Evolutionary conservation across 2,113 vertebrate genomes (phyloP), one percentile per base, ranked within the genome.

Genomic region (Pelecanus crispus): DNA sequence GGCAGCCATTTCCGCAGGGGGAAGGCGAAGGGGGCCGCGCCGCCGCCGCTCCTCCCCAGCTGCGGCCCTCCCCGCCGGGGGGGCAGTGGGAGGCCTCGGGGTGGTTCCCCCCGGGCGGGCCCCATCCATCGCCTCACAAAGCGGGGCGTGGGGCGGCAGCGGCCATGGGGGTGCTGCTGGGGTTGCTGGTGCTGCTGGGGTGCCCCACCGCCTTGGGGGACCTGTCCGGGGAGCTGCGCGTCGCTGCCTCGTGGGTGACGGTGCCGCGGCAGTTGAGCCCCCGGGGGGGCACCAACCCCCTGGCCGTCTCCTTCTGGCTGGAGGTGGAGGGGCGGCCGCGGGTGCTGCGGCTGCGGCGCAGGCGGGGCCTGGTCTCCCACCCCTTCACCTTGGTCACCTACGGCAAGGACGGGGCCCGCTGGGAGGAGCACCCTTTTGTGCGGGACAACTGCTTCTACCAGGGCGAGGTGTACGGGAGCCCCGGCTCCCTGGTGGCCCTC

Each of bases 341-440:
- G 9, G 56, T 97, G 26, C 66, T 97, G 11, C 94, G 44, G 40
- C 83, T 98, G 94, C 18, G 25, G 92, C 95, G 90, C 82, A 73
- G 94, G 71, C 67, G 22, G 34, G 79, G 74, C 5, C 56, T 98
- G 56, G 32, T 88, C 21, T 82, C 96, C 49, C 62, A 36, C 45
- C 84, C 94, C 25, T 61, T 98, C 58, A 72, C 81, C 8, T 28
- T 97, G 34, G 95, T 98, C 77, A 97, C 97, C 29, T 98, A 97
- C 2, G 26, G 56, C 29, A 74, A 59, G 24, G 73, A 71, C 2
- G 96, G 95, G 10, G 11, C n/a, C 12, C 81, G 94, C 25, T 31
- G 68, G 31, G 49, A 95, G 56, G 96, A 97, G 36, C 91, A 92
- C 3, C 93, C 88, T 34, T 88, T 97, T 1, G 44, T 98, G 36